Base-by-base conservation (phyloP, 1,140 invertebrate genomes). In the Heliothis virescens region DNA sequence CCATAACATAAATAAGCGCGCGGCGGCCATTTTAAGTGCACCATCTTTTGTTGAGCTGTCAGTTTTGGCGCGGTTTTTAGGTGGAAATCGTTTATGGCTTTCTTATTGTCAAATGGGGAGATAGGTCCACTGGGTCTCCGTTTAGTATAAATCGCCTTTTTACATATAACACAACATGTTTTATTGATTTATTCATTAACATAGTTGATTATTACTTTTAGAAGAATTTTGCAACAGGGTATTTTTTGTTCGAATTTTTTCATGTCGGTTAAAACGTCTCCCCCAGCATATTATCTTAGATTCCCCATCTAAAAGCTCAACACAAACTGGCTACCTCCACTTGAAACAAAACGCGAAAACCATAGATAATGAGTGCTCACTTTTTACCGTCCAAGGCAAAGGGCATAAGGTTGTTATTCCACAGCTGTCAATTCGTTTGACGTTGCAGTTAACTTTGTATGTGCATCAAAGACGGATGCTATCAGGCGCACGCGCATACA, bases 1-100 rank as follows among this genome's bases (percentile, higher is more conserved):
- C 50, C 83, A 86, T 84, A 86, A 86, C 79, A 84, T 71, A 80
- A 79, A 77, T 85, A 80, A 60, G 62, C 47, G 79, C 81, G 74
- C 82, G 75, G 60, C 76, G 67, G 77, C 55, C 81, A 86, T 86
- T 82, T 80, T 72, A 82, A 81, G 78, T 80, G 82, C 53, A 55
- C 80, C 73, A 75, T 71, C 67, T 55, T 83, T 60, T 57, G 26
- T 75, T 65, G 82, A 81, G 12, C 80, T 74, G 59, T 82, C 67
- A 53, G n/a, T 77, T 79, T 75, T 83, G 60, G 63, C 65, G 71
- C 26, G 59, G 11, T 21, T 59, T 62, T 63, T 62, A 50, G 34
- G 5, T 16, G 16, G 16, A 18, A 59, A 69, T 67, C 21, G 13
- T 18, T 59, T 55, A 4, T 63, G 9, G n/a, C 4, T 62, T n/a